A percentile compares a stretch with the other conserved stretches of the same genome.
phyloP scores from a whole-genome alignment of 1,140 invertebrate species.

The Hestina assimilis region DNA sequence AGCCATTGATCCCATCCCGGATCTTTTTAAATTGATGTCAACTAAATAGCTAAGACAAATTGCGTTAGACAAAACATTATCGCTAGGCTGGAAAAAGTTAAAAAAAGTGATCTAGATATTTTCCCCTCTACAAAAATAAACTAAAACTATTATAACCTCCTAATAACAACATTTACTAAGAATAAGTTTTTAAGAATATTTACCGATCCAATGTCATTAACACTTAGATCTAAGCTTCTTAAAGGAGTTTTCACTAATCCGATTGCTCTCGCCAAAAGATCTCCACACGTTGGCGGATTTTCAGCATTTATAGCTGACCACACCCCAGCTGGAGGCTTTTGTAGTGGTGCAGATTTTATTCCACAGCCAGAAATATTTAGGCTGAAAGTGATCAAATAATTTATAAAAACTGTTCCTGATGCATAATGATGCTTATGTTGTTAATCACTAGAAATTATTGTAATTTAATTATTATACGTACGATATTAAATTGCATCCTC shows the following conservation, averaged over 20 bases:
- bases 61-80: slow-evolving; percentile 59
- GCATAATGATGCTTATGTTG: too few relatives aligned
- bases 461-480: slow-evolving; percentile 30
- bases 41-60: slow-evolving; percentile 67
- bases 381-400: slow-evolving; percentile 35
- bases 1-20: slow-evolving; percentile 62
- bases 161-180: too few relatives aligned
- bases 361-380: slow-evolving; percentile 70
- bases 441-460: too few relatives aligned
- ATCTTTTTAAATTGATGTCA: slow-evolving; percentile 67
- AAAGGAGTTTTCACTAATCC: slow-evolving; percentile 67
- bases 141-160: too few relatives aligned
- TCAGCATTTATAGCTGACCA: slow-evolving; percentile 68
- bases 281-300: slow-evolving; percentile 67
- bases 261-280: slow-evolving; percentile 66
- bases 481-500: slow-evolving; percentile 71
- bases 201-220: slow-evolving; percentile 69
- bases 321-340: slow-evolving; percentile 59
- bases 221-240: slow-evolving; percentile 63
- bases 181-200: too few relatives aligned
- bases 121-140: too few relatives aligned
- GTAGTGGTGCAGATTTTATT: slow-evolving; percentile 53
- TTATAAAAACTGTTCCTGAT: slow-evolving; percentile 6
- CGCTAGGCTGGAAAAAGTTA: slow-evolving; percentile 51
- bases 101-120: slow-evolving; percentile 6